Base-by-base conservation (phyloP, 1,140 invertebrate genomes). In the Megalonaias nervosa region DNA sequence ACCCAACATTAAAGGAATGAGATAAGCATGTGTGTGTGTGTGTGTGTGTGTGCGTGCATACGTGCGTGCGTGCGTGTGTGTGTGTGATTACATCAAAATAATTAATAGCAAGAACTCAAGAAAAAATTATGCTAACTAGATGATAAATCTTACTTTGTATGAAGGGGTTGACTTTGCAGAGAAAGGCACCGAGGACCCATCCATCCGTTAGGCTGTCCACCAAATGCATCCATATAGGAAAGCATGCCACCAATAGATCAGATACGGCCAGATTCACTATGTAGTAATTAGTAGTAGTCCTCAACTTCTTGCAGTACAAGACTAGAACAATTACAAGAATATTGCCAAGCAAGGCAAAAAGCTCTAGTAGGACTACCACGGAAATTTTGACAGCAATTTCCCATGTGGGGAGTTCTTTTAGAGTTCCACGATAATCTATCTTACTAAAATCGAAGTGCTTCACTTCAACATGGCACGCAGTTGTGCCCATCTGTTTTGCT, bases 201-300 rank as follows among this genome's bases (percentile, higher is more conserved):
- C 85, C 86, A 58, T 88, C 82, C 11, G 83, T 88, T 26, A 89
- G 67, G 71, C 86, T 80, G 62, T 84, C 81, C 5, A 91, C 79
- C 23, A 89, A 62, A 73, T 91, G 77, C 19, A 92, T 89, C 80
- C 87, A 88, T 21, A 84, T 92, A n/a, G 92, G 92, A 61, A 88
- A 90, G 5, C 89, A 64, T 1, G 90, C 91, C 12, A 92, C 90
- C 48, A 88, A 60, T 48, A 89, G 75, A 67, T 89, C 88, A 1
- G 85, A 84, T 58, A 99, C 92, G 9, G 97, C 97, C 84, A 99
- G 92, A 87, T 94, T 96, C 88, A 97, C 97, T 65, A 98, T 92
- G 88, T 98, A 98, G 85, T 95, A 98, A 89, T 98, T 98, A 26
- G 93, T 93, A 13, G 92, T 92, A 11, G 92, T 93, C 77, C 92